Percentiles rank a stretch among this genome's conserved stretches.
These are phyloP conservation scores for Heterodera filipjevi DNA, from an alignment of 2,888 invertebrate species.

Conservation along the genomic window DNA sequence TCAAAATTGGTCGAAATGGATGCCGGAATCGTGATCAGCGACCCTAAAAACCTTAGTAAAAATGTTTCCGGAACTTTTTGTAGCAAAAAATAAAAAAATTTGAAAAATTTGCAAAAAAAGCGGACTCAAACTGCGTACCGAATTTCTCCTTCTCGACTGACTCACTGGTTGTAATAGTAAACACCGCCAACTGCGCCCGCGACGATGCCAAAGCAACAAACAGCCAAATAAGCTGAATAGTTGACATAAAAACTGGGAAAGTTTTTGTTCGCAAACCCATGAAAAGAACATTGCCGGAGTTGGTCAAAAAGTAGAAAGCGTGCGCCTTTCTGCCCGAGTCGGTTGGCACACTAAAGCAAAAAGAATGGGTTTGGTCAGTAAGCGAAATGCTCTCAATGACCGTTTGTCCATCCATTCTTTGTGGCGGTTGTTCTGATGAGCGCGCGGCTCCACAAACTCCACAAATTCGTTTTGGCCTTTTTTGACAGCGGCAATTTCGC, in stretches of 20 bases:
- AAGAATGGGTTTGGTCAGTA: neutral
- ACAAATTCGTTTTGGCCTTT: slow-evolving; percentile 63
- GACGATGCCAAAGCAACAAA: slow-evolving; percentile 54
- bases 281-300: slow-evolving; percentile 39
- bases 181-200: slow-evolving; percentile 57
- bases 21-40: no score
- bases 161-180: slow-evolving; percentile 56
- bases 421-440: slow-evolving; percentile 36
- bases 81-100: no score
- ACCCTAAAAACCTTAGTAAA: no score
- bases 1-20: no score
- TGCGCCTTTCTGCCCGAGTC: neutral
- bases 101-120: no score
- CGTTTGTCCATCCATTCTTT: slow-evolving; percentile 49
- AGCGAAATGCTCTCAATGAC: neutral
- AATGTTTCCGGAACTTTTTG: no score
- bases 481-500: slow-evolving; percentile 49
- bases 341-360: slow-evolving; percentile 18
- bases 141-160: no score
- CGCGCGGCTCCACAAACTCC: slow-evolving; percentile 61
- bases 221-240: slow-evolving; percentile 58
- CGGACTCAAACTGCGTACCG: no score
- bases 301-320: slow-evolving; percentile 24
- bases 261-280: slow-evolving; percentile 34
- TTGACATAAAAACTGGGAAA: neutral